A percentile compares a stretch with the other conserved stretches of the same genome.
phyloP scores from a whole-genome alignment of 2,888 invertebrate species.

The Chirona hameri region DNA sequence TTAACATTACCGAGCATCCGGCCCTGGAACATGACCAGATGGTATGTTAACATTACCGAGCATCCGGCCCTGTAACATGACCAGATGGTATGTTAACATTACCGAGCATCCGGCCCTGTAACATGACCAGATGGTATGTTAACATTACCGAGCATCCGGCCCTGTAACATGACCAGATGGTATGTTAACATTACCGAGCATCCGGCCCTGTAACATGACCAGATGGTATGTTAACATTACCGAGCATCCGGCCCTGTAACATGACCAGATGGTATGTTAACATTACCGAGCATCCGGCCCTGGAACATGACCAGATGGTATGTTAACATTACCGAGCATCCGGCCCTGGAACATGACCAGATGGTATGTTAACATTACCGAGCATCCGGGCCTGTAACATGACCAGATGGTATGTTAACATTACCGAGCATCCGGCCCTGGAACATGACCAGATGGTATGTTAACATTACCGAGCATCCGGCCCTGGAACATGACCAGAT shows the following conservation, averaged over 20 bases:
- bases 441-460: background rate
- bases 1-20: slow-evolving; percentile 77
- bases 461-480: slow-evolving; percentile 77
- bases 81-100: slow-evolving; percentile 46
- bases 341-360: slow-evolving; percentile 59
- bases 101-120: slow-evolving; percentile 85
- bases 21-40: slow-evolving; percentile 54
- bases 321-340: slow-evolving; percentile 72
- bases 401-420: background rate
- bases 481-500: slow-evolving; percentile 54
- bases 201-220: slow-evolving; percentile 67
- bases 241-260: slow-evolving; percentile 80
- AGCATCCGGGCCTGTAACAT: slow-evolving; percentile 73
- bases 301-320: background rate
- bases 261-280: background rate
- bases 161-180: slow-evolving; percentile 50
- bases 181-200: slow-evolving; percentile 63
- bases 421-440: slow-evolving; percentile 90
- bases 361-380: slow-evolving; percentile 57
- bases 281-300: slow-evolving; percentile 90
- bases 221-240: slow-evolving; percentile 52
- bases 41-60: slow-evolving; percentile 61
- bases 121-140: background rate
- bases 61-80: slow-evolving; percentile 70
- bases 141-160: slow-evolving; percentile 82